Evolutionary conservation across 2,797 vertebrate species (phyloP), one percentile per base, ranked within the genome.

Genomic region (Xenops minutus): DNA sequence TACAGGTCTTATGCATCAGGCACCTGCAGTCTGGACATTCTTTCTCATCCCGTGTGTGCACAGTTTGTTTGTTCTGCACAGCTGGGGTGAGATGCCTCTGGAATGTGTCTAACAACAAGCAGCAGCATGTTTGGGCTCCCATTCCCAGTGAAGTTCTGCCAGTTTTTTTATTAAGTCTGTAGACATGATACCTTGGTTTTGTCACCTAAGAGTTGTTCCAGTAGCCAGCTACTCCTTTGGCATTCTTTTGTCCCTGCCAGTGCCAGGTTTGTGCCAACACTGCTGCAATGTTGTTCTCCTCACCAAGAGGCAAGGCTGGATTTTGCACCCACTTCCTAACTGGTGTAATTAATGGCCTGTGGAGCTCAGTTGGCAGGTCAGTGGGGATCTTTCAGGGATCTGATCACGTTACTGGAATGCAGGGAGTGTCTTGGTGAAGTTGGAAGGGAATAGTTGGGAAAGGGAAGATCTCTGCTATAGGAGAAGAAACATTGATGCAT

Each of bases 11-110:
- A 10, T 62, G 56, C 72, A 44, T 36, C 49, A 43, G 17, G 37
- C 80, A 88, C 80, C 69, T 92, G 86, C 46, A 90, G 51, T 46
- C 93, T 36, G 54, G n/a, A 66, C 73, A 51, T 78, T 2, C 26
- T 61, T 86, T 62, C 77, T 64, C 43, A 43, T 44, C 32, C 43
- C 30, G 8, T 20, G 5, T 43, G 73, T 68, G 48, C 62, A 26
- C 37, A 46, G 5, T 23, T 84, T 21, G 54, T 88, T 78, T 90
- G 66, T 81, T 78, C 72, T 74, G 36, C 22, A 23, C 36, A 61
- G 90, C 88, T 78, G 93, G 44, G 2, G 1, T 78, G 77, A 54
- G 69, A 62, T 59, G 73, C 34, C 36, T 92, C 84, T 92, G 71
- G 41, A 74, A 41, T 58, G 19, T 51, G 32, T 49, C 20, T 39